phyloP scores from a whole-genome alignment of 2,113 vertebrate species.

The Penelope pileata region DNA sequence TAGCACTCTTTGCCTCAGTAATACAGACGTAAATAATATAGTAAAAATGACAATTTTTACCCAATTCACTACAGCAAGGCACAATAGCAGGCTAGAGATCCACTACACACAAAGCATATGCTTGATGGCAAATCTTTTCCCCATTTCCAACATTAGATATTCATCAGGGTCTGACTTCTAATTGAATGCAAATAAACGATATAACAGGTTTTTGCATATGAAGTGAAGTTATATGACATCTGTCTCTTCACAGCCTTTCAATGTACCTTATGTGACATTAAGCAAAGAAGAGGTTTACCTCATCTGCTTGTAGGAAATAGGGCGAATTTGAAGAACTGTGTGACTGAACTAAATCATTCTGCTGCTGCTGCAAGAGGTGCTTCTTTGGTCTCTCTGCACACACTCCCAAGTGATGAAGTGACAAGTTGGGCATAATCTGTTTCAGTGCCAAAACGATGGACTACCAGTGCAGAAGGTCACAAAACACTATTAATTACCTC shows the following conservation, averaged over 20 bases:
- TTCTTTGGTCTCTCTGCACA: not conserved
- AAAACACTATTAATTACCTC: constrained; percentile 49
- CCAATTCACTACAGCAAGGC: not conserved
- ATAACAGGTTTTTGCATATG: constrained; percentile 63
- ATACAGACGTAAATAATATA: not conserved
- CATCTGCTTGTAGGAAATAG: constrained; percentile 5
- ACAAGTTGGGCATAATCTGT: constrained; percentile 49
- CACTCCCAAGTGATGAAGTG: constrained; percentile 35
- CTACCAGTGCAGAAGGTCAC: constrained; percentile 53
- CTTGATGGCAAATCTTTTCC: constrained; percentile 41
- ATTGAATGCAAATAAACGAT: constrained; percentile 65
- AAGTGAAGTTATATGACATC: constrained; percentile 63
- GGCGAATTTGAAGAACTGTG: constrained; percentile 16
- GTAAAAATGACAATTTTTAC: not conserved
- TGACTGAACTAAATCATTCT: constrained; percentile 40
- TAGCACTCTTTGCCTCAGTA: not conserved
- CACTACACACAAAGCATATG: not conserved
- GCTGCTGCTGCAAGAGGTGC: constrained; percentile 23
- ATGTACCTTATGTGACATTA: constrained; percentile 52
- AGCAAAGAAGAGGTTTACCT: constrained; percentile 51
- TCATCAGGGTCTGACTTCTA: constrained; percentile 57
- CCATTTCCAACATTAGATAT: constrained; percentile 41
- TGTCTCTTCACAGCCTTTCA: constrained; percentile 55
- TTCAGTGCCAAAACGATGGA: constrained; percentile 56
- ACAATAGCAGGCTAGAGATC: not conserved